Conservation (phyloP, 1,140 invertebrate species). For the Atta cephalotes region DNA sequence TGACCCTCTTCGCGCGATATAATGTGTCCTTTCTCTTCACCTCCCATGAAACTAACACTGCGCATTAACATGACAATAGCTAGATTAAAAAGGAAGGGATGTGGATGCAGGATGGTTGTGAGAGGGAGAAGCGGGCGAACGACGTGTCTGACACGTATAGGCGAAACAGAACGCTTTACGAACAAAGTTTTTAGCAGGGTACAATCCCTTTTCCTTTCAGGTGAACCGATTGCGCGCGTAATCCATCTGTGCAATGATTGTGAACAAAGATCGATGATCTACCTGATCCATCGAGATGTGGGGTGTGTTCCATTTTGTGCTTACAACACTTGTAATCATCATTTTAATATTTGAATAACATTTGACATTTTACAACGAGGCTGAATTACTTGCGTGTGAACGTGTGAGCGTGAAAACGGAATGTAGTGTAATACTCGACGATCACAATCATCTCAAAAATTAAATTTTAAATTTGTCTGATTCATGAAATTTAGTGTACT, state of each 20-base stretch:
- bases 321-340: no score
- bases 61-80: constrained; percentile 84
- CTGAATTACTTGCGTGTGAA: no score
- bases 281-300: constrained; percentile 32
- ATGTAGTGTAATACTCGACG: no score
- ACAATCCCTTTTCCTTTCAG: constrained; percentile 72
- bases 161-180: constrained; percentile 80
- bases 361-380: no score
- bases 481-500: no score
- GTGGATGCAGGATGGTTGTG: constrained; percentile 61
- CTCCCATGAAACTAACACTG: constrained; percentile 83
- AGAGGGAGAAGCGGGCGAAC: constrained; percentile 48
- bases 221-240: constrained; percentile 75
- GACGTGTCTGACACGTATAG: constrained; percentile 79
- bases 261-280: constrained; percentile 42
- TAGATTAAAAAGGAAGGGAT: constrained; percentile 84
- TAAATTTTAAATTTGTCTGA: no score
- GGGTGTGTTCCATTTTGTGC: background rate
- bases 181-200: constrained; percentile 66
- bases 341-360: no score
- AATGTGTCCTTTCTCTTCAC: constrained; percentile 73
- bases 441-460: no score
- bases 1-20: constrained; percentile 78
- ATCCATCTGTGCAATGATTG: constrained; percentile 55
- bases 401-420: no score